Base-by-base conservation (phyloP, 2,888 invertebrate genomes). In the Norana najaformis region DNA sequence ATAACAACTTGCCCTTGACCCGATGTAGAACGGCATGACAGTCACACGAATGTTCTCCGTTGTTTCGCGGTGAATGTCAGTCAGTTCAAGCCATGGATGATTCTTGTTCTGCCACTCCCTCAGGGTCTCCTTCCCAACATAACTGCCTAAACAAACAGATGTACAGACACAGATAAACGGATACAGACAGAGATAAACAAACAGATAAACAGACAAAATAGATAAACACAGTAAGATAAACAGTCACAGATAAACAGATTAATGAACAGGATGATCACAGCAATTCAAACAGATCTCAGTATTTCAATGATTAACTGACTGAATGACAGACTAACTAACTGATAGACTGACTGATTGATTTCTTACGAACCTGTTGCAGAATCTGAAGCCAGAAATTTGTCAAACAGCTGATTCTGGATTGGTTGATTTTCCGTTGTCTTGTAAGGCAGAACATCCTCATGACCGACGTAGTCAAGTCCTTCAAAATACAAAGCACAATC, bases 391-490 rank as follows among this genome's bases (percentile, higher is more conserved):
- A 99, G 96, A 95, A 99, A 99, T 95, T 98, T 98, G 94, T 98
- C 98, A 95, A 99, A 99, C 5, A 99, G 95, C 95, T 99, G 99
- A 95, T 99, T 99, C 93, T 98, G 97, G 90, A 99, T 95, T 0
- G 99, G 98, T 90, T 97, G 96, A 92, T 97, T 96, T 93, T 98
- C 98, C 41, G 97, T 96, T 1, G 98, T 97, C 1, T 97, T 96
- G 94, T 98, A 99, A 0, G 99, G 99, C 93, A 99, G 96, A 92
- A 99, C 97, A 95, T 99, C 99, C 94, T 98, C 98, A 94, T 99
- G 99, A 0, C 98, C 98, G 20, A 99, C 99, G 95, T 99, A 99
- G 95, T 99, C 99, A 92, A 99, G 95, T 0, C 99, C 99, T 95
- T 92, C 23, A 91, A 91, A 89, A 53, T 41, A 34, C 36, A 0